Evolutionary conservation across 2,113 vertebrate species (phyloP), one percentile per base, ranked within the genome.

Genomic region (Rattus rattus): DNA sequence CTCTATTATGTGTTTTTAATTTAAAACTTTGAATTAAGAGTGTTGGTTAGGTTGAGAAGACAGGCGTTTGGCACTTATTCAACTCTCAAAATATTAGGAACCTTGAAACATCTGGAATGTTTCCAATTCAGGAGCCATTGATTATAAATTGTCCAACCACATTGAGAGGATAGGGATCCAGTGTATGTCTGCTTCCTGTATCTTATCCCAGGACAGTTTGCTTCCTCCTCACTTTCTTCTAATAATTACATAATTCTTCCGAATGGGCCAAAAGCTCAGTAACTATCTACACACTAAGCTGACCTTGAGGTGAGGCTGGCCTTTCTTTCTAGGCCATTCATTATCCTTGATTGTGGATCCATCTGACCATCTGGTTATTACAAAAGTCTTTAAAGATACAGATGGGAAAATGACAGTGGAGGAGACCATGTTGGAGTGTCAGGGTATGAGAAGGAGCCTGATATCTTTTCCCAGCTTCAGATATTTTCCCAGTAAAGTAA

Each of bases 11-110:
- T 19, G 2, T 72, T 49, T 88, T 92, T 86, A 54, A 91, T 65
- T 96, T 88, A 87, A 61, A 33, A 83, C 81, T 95, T 94, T 97
- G 77, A 97, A 91, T 95, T 85, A 91, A 92, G 86, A 79, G 28
- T 81, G 63, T 16, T 88, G 16, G 72, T 73, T 81, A 95, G 20
- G 47, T 91, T 94, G 52, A 16, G 22, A 95, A 88, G 56, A 88
- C 67, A 88, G 0, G 61, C 16, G 43, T 73, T 81, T 86, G 96
- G 80, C n/a, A 95, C 54, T 85, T 24, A 22, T 54, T 86, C 72
- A 93, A 49, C 12, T 93, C 49, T 84, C 83, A 95, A 88, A 94
- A 49, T 95, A 92, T 96, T 75, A 97, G 72, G 47, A 94, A 9
- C 4, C 24, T 73, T 43, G 28, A 95, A 39, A 96, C 76, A 79